phyloP scores from a whole-genome alignment of 1,140 invertebrate genomes.

The Drosophila murphyi region DNA sequence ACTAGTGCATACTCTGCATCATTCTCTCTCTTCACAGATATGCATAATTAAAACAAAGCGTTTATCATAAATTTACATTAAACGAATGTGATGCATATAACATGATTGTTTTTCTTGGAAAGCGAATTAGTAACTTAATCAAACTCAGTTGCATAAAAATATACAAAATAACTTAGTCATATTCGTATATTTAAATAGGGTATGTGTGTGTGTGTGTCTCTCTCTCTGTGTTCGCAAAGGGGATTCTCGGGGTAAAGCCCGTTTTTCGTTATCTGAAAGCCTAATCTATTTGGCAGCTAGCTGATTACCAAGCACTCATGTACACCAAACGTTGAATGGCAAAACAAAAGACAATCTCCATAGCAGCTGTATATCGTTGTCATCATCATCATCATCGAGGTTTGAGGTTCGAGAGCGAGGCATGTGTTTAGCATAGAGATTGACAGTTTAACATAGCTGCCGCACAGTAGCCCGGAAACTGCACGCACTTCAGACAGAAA shows the following conservation, averaged over 20 bases:
- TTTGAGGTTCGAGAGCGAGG: not conserved
- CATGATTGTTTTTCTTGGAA: too few species aligned
- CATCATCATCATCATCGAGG: not conserved
- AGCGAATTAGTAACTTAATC: too few species aligned
- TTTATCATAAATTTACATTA: too few species aligned
- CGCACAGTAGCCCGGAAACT: conserved; percentile 50
- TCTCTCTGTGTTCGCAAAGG: not conserved
- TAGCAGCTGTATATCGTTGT: not conserved
- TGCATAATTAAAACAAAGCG: too few species aligned
- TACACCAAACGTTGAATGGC: not conserved
- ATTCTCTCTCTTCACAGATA: too few species aligned
- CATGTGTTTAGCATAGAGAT: conserved; percentile 21
- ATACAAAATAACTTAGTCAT: not conserved
- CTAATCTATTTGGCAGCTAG: conserved; percentile 32
- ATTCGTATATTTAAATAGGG: not conserved
- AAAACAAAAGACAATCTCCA: not conserved
- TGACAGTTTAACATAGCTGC: conserved; percentile 49
- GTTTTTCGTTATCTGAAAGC: conserved; percentile 17
- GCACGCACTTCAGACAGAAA: conserved; percentile 41
- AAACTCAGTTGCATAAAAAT: not conserved
- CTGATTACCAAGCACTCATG: conserved; percentile 6
- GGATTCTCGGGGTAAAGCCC: conserved; percentile 1
- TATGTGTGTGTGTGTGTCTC: not conserved
- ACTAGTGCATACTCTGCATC: not conserved
- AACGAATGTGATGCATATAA: too few species aligned